Evolutionary conservation across 2,888 invertebrate species (phyloP), one percentile per base, ranked within the genome.

Genomic region (Lasioglossum marginatum): DNA sequence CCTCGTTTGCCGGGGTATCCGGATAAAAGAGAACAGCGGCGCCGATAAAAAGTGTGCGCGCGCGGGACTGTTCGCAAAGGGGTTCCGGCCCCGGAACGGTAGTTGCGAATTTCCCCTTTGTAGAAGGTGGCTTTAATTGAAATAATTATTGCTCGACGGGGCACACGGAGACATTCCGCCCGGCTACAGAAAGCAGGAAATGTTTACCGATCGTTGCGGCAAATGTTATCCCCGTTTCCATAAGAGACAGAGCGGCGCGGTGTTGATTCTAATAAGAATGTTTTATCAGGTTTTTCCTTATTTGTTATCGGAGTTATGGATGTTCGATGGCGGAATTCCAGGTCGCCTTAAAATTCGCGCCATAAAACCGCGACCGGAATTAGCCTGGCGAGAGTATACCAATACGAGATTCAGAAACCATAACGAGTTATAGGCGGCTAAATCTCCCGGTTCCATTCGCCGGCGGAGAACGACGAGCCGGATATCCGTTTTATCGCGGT

Each of bases 401-500:
- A 45, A 74, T 73, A 74, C 37, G 81, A 74, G 57, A 74, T 81
- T 57, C 45, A 75, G 81, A 63, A 75, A 71, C 82, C 82, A 81
- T 82, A 82, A 75, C 82, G 63, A 75, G 71, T 81, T 72, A 71
- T 43, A 72, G 75, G 27, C 72, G 57, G 23, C 68, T 83, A 77
- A 83, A 81, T 73, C 81, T 60, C 73, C 31, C 23, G 5, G 57
- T 68, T 45, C 52, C 48, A 72, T 82, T 77, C 63, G 34, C 6
- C 68, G 23, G 68, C 8, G 57, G 37, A 5, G 23, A 77, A 83
- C 31, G 76, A 75, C 48, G 37, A n/a, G 31, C 48, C 34, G 52
- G 76, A 77, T 82, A 78, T 66, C 66, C 81, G 75, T 37, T 83
- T 83, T 83, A 85, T 83, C 83, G 76, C 83, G 75, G 85, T 77